phyloP scores from a whole-genome alignment of 2,113 vertebrate species.

The Aphyosemion australe region DNA sequence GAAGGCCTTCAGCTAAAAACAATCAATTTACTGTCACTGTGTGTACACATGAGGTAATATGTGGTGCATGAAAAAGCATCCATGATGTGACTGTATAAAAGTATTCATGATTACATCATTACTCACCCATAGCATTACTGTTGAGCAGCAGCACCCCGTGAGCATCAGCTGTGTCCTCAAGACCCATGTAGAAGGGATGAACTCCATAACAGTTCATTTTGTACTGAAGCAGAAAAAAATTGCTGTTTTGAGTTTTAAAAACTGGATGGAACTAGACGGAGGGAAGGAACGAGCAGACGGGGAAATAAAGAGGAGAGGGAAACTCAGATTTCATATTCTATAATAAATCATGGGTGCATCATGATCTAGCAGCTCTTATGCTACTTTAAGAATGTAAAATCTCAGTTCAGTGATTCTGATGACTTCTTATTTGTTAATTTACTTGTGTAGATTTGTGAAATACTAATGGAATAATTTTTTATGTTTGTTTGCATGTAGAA shows the following conservation, averaged over 20 bases:
- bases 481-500: background rate
- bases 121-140: constrained; percentile 95
- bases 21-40: background rate
- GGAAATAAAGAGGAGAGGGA: constrained; percentile 30
- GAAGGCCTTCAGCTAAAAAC: too few species aligned
- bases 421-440: too few species aligned
- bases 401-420: constrained; percentile 7
- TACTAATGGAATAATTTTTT: background rate
- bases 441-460: too few species aligned
- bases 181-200: constrained; percentile 93
- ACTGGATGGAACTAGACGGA: constrained; percentile 25
- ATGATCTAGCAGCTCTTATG: background rate
- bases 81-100: background rate
- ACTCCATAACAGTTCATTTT: constrained; percentile 88
- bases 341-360: too few species aligned
- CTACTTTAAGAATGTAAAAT: constrained; percentile 37
- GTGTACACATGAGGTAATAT: background rate
- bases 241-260: constrained; percentile 17
- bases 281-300: constrained; percentile 12
- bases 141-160: constrained; percentile 91
- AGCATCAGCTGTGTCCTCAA: constrained; percentile 85
- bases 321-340: constrained; percentile 3
- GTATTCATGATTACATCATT: background rate
- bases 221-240: constrained; percentile 73
- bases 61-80: background rate